phyloP scores from a whole-genome alignment of 2,797 vertebrate genomes.

The Tangara arthus region DNA sequence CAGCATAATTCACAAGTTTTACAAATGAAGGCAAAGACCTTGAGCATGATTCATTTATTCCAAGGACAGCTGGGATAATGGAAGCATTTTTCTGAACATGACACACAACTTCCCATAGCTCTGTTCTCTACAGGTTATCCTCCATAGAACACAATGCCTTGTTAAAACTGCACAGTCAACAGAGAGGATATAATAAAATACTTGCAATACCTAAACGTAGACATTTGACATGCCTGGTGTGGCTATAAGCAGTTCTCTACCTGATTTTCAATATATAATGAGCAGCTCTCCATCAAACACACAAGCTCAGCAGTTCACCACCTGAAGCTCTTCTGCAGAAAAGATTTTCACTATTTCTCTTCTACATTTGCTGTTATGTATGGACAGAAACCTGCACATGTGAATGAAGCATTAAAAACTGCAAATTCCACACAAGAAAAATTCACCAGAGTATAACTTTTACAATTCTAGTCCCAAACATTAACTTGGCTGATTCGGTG shows the following conservation, averaged over 20 bases:
- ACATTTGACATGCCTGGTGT: accelerated
- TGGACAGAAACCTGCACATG: background rate
- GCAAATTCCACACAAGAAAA: background rate
- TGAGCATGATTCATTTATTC: background rate
- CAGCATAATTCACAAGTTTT: background rate
- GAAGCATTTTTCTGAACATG: background rate
- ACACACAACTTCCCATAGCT: background rate
- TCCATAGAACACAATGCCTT: background rate
- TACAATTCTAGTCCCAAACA: background rate
- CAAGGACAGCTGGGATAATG: background rate
- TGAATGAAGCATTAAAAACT: background rate
- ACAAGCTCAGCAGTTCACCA: background rate
- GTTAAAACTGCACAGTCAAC: background rate
- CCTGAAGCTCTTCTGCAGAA: background rate
- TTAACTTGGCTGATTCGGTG: background rate
- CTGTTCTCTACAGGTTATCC: background rate
- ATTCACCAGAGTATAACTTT: background rate
- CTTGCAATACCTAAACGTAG: background rate
- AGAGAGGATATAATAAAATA: background rate
- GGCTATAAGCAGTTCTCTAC: background rate
- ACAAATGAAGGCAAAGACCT: background rate
- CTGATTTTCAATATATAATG: background rate
- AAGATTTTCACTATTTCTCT: background rate
- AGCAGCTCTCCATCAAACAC: background rate
- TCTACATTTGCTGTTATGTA: background rate